These are phyloP conservation scores for Smutsia gigantea DNA, from an alignment of 2,797 vertebrate genomes.

Conservation along the genomic window DNA sequence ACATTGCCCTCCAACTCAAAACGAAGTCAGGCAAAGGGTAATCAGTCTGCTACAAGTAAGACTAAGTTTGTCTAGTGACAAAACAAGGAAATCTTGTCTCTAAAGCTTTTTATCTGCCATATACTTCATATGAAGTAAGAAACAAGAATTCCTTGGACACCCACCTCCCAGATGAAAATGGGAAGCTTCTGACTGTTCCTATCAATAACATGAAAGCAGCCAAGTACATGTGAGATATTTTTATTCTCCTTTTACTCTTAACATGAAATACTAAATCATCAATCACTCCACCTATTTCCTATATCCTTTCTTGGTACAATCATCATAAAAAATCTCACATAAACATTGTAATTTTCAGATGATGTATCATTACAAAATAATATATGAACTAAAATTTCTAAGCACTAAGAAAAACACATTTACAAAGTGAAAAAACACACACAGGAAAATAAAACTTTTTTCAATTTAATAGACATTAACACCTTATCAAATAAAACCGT, in stretches of 20 bases:
- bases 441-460: not conserved
- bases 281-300: not conserved
- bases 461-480: not conserved
- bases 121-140: conserved; percentile 9
- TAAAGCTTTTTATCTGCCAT: not conserved
- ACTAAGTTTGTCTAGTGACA: not conserved
- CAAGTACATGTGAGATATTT: not conserved
- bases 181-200: not conserved
- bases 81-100: conserved; percentile 30
- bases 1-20: not conserved
- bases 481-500: not conserved
- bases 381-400: not conserved
- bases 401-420: not conserved
- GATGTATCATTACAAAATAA: not conserved
- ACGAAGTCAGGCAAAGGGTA: not conserved
- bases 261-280: not conserved
- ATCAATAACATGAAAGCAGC: conserved; percentile 1
- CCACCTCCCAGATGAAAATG: not conserved
- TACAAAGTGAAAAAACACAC: not conserved
- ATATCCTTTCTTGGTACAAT: not conserved
- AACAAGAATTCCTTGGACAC: not conserved
- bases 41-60: not conserved
- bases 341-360: not conserved
- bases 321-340: not conserved
- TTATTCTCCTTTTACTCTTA: not conserved